A percentile compares a stretch with the other conserved stretches of the same genome.
These are phyloP conservation scores for Epirrita christyi DNA, from an alignment of 2,888 invertebrate species.

Conservation along the genomic window DNA sequence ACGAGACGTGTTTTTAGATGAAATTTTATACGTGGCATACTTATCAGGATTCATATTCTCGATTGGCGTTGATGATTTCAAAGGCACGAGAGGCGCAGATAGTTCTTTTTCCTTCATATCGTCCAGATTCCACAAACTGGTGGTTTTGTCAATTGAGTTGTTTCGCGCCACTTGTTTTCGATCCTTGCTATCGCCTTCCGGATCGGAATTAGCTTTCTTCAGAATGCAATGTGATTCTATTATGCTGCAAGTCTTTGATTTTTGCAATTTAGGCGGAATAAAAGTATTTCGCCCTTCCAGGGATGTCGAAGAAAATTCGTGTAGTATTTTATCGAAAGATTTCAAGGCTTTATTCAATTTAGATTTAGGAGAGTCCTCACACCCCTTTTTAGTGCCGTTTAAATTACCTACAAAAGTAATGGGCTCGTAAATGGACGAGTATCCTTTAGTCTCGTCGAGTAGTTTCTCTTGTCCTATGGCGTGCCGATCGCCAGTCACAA, in stretches of 20 bases:
- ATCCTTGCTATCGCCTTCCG: conserved; percentile 62
- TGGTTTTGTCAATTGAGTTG: conserved; percentile 82
- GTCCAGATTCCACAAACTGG: conserved; percentile 85
- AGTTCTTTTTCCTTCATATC: conserved; percentile 82
- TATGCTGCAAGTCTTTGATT: conserved; percentile 89
- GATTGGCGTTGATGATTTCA: conserved; percentile 55
- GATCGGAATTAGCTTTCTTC: conserved; percentile 84
- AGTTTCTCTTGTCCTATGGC: conserved; percentile 52
- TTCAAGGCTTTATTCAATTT: conserved; percentile 77
- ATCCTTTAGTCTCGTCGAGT: conserved; percentile 75
- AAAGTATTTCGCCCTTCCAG: conserved; percentile 58
- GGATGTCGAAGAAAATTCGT: conserved; percentile 70
- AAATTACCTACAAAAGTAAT: conserved; percentile 68
- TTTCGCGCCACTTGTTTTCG: conserved; percentile 72
- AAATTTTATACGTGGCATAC: conserved; percentile 81
- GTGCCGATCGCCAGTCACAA: conserved; percentile 53
- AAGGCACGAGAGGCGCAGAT: conserved; percentile 71
- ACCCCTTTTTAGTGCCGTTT: conserved; percentile 17
- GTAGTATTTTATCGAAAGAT: conserved; percentile 80
- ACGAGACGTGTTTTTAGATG: conserved; percentile 71
- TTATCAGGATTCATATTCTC: conserved; percentile 78
- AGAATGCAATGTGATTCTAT: conserved; percentile 88
- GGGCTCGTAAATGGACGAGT: conserved; percentile 79
- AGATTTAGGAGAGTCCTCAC: conserved; percentile 54
- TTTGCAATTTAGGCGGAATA: conserved; percentile 85